phyloP scores from a whole-genome alignment of 2,888 invertebrate species.

The Ferrisia virgata region DNA sequence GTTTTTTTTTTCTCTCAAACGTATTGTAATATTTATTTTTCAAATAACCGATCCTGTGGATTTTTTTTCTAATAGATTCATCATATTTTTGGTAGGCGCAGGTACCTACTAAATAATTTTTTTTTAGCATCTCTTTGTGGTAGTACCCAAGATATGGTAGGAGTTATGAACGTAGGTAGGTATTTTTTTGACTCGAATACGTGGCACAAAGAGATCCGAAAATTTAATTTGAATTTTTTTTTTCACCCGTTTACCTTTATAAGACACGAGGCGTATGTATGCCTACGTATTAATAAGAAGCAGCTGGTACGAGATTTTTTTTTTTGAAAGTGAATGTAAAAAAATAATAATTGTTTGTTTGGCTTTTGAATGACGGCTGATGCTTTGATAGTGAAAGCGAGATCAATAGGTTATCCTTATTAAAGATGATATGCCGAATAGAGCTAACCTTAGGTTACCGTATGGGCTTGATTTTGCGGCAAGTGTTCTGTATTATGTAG shows the following conservation, averaged over 20 bases:
- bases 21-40: slow-evolving; percentile 21
- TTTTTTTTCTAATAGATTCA: not conserved
- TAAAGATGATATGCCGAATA: not conserved
- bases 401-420: not conserved
- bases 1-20: not conserved
- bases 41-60: not conserved
- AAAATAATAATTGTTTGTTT: not conserved
- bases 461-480: slow-evolving; percentile 1
- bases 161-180: too few relatives aligned
- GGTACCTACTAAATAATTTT: too few relatives aligned
- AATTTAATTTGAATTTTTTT: slow-evolving; percentile 18
- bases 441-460: not conserved
- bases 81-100: not conserved
- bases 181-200: not conserved
- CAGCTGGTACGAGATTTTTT: slow-evolving; percentile 1
- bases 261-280: not conserved
- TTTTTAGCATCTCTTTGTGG: not conserved
- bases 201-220: not conserved
- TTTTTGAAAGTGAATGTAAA: not conserved
- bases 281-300: not conserved
- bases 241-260: not conserved
- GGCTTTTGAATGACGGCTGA: not conserved
- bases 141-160: too few relatives aligned
- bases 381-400: slow-evolving; percentile 1
- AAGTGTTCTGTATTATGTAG: not conserved